Conservation (phyloP, 2,888 invertebrate genomes). For the Tipula helvola region DNA sequence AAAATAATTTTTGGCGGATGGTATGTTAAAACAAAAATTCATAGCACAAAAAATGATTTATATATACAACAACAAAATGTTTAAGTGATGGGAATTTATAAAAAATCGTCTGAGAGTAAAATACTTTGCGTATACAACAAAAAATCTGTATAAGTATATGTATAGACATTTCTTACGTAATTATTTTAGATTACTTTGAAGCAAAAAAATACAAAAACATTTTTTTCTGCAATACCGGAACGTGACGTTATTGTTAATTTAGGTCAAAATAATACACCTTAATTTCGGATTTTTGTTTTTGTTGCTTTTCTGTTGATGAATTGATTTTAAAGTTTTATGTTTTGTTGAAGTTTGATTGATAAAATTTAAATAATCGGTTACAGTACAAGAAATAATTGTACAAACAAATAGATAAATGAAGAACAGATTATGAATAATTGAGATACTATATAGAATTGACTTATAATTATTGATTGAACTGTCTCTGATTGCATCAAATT, state of each 20-base stretch:
- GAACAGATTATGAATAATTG: not conserved
- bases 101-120: not conserved
- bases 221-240: constrained; percentile 23
- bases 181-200: constrained; percentile 16
- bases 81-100: not conserved
- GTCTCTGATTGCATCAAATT: too few relatives aligned
- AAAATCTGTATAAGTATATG: not conserved
- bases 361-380: not conserved
- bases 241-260: constrained; percentile 22
- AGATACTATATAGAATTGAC: not conserved
- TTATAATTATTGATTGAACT: too few relatives aligned
- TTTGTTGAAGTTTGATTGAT: not conserved
- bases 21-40: not conserved
- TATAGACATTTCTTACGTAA: not conserved
- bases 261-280: constrained; percentile 23
- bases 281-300: constrained; percentile 16
- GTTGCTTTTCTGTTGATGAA: not conserved
- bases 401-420: not conserved
- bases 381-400: not conserved
- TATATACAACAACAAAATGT: not conserved
- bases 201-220: constrained; percentile 14
- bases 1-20: not conserved
- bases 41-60: not conserved
- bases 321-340: not conserved
- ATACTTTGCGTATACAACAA: not conserved